Evolutionary conservation across 1,140 invertebrate species (phyloP).

Genomic region (Branchinecta lindahli): DNA sequence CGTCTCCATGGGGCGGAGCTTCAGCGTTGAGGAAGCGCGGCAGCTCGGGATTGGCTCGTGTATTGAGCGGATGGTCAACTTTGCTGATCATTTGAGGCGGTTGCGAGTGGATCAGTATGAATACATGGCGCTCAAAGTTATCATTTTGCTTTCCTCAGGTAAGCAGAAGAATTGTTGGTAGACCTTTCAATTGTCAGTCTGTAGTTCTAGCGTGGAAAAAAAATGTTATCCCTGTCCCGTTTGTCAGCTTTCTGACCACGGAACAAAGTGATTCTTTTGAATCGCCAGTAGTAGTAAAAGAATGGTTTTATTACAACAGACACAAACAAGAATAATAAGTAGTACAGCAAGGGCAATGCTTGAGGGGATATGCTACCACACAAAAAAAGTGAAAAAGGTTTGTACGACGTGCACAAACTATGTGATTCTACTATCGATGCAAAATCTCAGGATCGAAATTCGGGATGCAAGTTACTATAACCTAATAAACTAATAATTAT

Average conservation of each 20-base stretch:
- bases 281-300: background rate
- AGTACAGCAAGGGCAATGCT: too few relatives aligned
- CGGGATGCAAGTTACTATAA: too few relatives aligned
- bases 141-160: constrained; percentile 85
- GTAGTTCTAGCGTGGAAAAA: background rate
- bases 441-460: too few relatives aligned
- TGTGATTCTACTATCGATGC: too few relatives aligned
- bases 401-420: too few relatives aligned
- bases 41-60: constrained; percentile 55
- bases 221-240: background rate
- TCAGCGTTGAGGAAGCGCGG: constrained; percentile 54
- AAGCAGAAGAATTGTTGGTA: constrained; percentile 25
- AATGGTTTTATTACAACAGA: too few relatives aligned
- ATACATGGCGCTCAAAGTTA: constrained; percentile 85
- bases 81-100: constrained; percentile 76
- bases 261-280: background rate
- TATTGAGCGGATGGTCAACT: constrained; percentile 83
- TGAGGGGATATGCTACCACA: too few relatives aligned
- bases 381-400: too few relatives aligned
- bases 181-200: background rate
- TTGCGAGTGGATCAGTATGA: constrained; percentile 88
- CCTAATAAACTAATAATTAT: too few relatives aligned
- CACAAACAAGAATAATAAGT: too few relatives aligned
- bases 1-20: constrained; percentile 50
- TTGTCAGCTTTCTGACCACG: background rate